Conservation (phyloP, 1,140 invertebrate genomes). For the Anastrepha ludens region DNA sequence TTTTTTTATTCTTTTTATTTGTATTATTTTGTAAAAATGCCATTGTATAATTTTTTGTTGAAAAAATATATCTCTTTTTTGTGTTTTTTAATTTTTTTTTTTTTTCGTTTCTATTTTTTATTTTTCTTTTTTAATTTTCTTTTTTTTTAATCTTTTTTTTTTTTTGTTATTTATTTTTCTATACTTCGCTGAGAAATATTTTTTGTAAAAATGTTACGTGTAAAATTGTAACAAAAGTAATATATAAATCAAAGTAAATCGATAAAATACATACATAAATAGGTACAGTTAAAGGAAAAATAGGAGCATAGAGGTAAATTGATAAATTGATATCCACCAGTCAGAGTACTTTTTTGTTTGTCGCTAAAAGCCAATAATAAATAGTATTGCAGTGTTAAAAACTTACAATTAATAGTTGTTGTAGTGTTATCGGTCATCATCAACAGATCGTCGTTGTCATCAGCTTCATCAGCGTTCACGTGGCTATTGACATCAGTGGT, state of each 20-base stretch:
- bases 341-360: background rate
- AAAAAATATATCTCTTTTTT: conserved; percentile 42
- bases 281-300: conserved; percentile 41
- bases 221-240: conserved; percentile 40
- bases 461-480: background rate
- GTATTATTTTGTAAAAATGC: conserved; percentile 3
- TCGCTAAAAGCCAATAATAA: conserved; percentile 54
- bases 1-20: background rate
- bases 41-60: conserved; percentile 33
- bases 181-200: conserved; percentile 30
- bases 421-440: conserved; percentile 57
- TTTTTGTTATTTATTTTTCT: conserved; percentile 20
- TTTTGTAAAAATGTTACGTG: conserved; percentile 54
- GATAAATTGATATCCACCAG: background rate
- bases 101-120: conserved; percentile 56
- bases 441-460: conserved; percentile 54
- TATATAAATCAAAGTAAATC: conserved; percentile 41
- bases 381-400: conserved; percentile 58
- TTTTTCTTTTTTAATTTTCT: conserved; percentile 59
- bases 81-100: conserved; percentile 55
- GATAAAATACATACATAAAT: conserved; percentile 53
- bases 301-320: conserved; percentile 26
- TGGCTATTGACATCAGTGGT: conserved; percentile 3
- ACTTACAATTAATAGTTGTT: conserved; percentile 69
- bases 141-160: conserved; percentile 58